Evolutionary conservation across 1,140 invertebrate genomes (phyloP).

Genomic region (Limonius californicus): DNA sequence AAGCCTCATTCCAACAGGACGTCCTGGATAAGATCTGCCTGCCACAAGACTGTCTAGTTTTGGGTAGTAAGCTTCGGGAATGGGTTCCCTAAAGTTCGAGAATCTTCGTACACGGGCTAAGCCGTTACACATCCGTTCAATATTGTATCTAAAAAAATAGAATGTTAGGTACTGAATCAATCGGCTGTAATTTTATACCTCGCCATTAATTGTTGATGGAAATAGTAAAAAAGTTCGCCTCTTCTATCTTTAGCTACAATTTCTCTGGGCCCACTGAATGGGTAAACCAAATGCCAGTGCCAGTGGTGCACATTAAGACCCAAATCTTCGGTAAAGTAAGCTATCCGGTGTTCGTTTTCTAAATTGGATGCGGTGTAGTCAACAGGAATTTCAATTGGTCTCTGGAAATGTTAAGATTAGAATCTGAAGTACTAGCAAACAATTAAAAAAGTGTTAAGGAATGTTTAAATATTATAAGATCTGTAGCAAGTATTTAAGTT

Average conservation of each 20-base stretch:
- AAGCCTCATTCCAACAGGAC: conserved; percentile 55
- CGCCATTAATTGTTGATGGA: conserved; percentile 71
- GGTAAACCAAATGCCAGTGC: conserved; percentile 82
- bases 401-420: too few species aligned
- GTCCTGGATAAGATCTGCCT: conserved; percentile 58
- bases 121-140: conserved; percentile 63
- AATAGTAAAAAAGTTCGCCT: conserved; percentile 75
- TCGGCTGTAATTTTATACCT: conserved; percentile 40
- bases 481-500: too few species aligned
- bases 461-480: too few species aligned
- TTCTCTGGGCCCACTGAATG: conserved; percentile 51
- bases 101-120: conserved; percentile 56
- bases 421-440: too few species aligned
- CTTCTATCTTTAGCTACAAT: conserved; percentile 66
- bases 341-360: conserved; percentile 70
- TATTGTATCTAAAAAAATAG: conserved; percentile 62
- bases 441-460: too few species aligned
- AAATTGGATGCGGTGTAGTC: conserved; percentile 70
- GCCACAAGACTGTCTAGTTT: conserved; percentile 66
- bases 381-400: conserved; percentile 62
- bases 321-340: conserved; percentile 72
- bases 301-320: conserved; percentile 77
- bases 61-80: conserved; percentile 67
- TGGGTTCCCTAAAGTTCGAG: conserved; percentile 59
- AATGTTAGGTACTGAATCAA: not conserved